Conservation (phyloP, 1,140 invertebrate species). For the Cryptotermes secundus region DNA sequence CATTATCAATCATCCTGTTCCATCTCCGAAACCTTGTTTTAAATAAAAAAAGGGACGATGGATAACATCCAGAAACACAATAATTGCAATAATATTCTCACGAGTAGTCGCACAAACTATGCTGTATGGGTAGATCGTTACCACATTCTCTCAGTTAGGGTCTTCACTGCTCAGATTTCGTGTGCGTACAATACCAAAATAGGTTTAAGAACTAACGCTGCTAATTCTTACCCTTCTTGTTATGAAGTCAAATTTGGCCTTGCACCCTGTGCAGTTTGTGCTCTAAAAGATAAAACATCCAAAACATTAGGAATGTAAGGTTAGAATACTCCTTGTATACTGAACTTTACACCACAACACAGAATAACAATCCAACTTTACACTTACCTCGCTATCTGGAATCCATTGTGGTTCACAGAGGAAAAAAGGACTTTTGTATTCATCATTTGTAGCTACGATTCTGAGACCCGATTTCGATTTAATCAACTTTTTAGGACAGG, state of each 20-base stretch:
- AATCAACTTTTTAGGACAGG: constrained; percentile 42
- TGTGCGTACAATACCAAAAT: no score
- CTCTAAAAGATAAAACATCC: constrained; percentile 45
- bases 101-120: no score
- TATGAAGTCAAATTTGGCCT: constrained; percentile 51
- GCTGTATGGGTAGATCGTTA: no score
- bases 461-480: constrained; percentile 47
- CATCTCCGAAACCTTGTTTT: no score
- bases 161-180: no score
- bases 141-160: no score
- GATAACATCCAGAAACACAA: no score
- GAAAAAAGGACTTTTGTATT: constrained; percentile 45
- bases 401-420: constrained; percentile 46
- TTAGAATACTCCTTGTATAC: background rate
- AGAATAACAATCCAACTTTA: background rate
- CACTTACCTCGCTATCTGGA: constrained; percentile 45
- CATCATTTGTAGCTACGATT: constrained; percentile 44
- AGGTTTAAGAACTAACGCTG: no score
- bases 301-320: background rate
- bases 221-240: constrained; percentile 50
- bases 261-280: constrained; percentile 47
- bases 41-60: no score
- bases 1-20: no score
- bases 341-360: background rate
- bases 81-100: no score